Evolutionary conservation across 2,888 invertebrate genomes (phyloP).

Genomic region (Drosophila tanythrix): DNA sequence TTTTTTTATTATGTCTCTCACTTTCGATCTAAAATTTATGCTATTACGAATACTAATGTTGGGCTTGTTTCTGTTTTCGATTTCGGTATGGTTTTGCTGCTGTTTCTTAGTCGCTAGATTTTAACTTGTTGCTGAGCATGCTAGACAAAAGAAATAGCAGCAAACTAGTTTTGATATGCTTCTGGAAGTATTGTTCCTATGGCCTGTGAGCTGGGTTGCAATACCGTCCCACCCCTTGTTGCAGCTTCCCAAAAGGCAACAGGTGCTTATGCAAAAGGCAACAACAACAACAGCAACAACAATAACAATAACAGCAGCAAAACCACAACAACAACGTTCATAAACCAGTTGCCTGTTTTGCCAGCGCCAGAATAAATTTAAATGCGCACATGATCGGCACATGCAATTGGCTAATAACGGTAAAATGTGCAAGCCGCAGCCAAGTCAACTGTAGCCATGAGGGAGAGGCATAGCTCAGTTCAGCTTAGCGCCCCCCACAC

Average conservation of each 20-base stretch:
- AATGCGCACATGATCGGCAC: constrained; percentile 65
- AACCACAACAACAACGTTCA: constrained; percentile 11
- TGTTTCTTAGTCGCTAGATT: neutral
- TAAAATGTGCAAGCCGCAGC: constrained; percentile 54
- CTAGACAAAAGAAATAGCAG: constrained; percentile 59
- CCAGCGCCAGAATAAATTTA: constrained; percentile 70
- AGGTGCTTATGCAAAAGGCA: constrained; percentile 62
- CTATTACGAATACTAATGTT: constrained; percentile 49
- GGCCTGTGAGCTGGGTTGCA: neutral
- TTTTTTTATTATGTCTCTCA: constrained; percentile 36
- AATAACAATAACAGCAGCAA: neutral
- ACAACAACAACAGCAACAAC: constrained; percentile 13
- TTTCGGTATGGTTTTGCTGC: constrained; percentile 1
- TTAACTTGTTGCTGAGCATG: constrained; percentile 19
- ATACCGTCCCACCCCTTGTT: neutral
- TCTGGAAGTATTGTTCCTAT: constrained; percentile 26
- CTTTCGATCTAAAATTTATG: constrained; percentile 70
- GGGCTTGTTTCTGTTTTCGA: constrained; percentile 17
- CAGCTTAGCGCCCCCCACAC: neutral
- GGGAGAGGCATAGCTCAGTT: constrained; percentile 38
- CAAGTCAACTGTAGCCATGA: constrained; percentile 25
- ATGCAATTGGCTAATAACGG: constrained; percentile 73
- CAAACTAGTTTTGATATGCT: constrained; percentile 66
- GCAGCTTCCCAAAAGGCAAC: constrained; percentile 53
- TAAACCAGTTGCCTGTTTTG: constrained; percentile 56